These are phyloP conservation scores for Cyclopterus lumpus DNA, from an alignment of 2,797 vertebrate genomes.

Conservation along the genomic window DNA sequence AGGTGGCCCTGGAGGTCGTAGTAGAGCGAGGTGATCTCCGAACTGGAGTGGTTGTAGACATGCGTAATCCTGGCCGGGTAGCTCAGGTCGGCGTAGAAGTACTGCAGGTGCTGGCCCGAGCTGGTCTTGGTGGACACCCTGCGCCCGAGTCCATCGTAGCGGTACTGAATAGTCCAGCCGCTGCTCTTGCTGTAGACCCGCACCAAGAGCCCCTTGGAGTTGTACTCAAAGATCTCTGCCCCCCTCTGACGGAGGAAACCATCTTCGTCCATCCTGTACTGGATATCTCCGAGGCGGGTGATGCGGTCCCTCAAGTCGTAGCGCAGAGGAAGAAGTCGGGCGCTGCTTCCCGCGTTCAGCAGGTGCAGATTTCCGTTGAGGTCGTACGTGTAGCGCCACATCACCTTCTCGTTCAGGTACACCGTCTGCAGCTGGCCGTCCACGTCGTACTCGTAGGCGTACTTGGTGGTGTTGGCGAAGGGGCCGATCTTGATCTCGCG, in stretches of 20 bases:
- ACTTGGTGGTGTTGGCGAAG: slow-evolving; percentile 97
- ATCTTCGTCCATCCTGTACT: slow-evolving; percentile 96
- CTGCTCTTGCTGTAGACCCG: slow-evolving; percentile 97
- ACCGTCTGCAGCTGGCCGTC: slow-evolving; percentile 97
- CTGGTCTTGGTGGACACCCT: slow-evolving; percentile 95
- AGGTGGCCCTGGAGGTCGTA: slow-evolving; percentile 98
- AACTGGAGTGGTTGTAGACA: slow-evolving; percentile 97
- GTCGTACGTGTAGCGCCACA: slow-evolving; percentile 98
- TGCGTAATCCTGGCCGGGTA: slow-evolving; percentile 96
- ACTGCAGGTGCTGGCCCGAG: slow-evolving; percentile 94
- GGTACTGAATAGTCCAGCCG: slow-evolving; percentile 95
- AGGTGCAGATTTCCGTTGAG: slow-evolving; percentile 97
- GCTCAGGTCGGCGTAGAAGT: slow-evolving; percentile 96
- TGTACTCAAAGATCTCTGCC: slow-evolving; percentile 96
- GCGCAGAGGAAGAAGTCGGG: slow-evolving; percentile 91
- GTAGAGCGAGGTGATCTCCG: slow-evolving; percentile 97
- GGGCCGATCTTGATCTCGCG: slow-evolving; percentile 98
- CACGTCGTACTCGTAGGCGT: slow-evolving; percentile 95
- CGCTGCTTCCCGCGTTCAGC: slow-evolving; percentile 92
- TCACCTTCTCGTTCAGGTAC: slow-evolving; percentile 95
- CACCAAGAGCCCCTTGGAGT: slow-evolving; percentile 95
- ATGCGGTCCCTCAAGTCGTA: slow-evolving; percentile 97
- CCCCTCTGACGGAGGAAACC: slow-evolving; percentile 96
- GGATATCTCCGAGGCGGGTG: slow-evolving; percentile 95
- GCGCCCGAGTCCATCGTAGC: slow-evolving; percentile 94